Evolutionary conservation across 2,113 vertebrate species (phyloP).

Genomic region (Psettodes erumei): DNA sequence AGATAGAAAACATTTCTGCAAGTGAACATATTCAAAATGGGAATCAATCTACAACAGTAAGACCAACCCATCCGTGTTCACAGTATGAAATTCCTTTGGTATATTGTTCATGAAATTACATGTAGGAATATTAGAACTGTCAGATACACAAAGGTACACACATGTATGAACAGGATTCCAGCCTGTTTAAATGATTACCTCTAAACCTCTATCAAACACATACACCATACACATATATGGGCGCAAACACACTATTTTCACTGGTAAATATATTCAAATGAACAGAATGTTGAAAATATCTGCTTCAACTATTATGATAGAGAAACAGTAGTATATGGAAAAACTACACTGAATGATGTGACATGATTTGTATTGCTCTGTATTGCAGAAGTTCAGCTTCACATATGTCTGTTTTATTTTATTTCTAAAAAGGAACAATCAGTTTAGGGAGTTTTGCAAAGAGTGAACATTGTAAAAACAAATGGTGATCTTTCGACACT

Average conservation of each 20-base stretch:
- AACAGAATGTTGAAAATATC: not conserved
- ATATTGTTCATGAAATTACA: slow-evolving; percentile 9
- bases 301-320: not conserved
- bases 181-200: slow-evolving; percentile 13
- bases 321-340: not conserved
- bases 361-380: not conserved
- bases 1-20: slow-evolving; percentile 17
- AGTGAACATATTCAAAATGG: slow-evolving; percentile 25
- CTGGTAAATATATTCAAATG: not conserved
- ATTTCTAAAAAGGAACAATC: not conserved
- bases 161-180: not conserved
- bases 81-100: slow-evolving; percentile 16
- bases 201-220: not conserved
- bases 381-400: not conserved
- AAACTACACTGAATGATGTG: not conserved
- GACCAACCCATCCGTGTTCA: slow-evolving; percentile 22
- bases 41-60: slow-evolving; percentile 29
- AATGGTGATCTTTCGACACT: not conserved
- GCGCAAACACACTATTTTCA: not conserved
- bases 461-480: slow-evolving; percentile 1
- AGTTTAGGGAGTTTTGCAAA: not conserved
- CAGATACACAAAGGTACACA: not conserved
- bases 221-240: not conserved
- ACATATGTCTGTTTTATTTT: not conserved
- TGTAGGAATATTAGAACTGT: not conserved